Base-by-base conservation (phyloP, 2,797 vertebrate genomes). In the Pseudomugil tenellus region DNA sequence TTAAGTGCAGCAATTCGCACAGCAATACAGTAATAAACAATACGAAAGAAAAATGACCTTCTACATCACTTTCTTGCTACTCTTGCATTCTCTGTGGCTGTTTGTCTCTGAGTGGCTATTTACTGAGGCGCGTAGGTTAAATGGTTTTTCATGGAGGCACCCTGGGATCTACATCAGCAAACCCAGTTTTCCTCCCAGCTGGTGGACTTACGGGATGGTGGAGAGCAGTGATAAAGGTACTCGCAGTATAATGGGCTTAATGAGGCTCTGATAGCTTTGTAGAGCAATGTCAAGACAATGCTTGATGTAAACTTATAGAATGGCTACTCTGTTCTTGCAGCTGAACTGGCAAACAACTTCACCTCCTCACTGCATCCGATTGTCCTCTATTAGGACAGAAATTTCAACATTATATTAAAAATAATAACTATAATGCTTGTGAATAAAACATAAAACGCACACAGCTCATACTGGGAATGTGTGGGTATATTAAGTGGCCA, bases 81-180 rank as follows among this genome's bases (percentile, higher is more conserved):
- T 74, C 76, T 79, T 89, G 84, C 87, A 81, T 78, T 89, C 77
- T 85, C 63, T 0, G 11, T 61, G 43, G 68, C 56, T 63, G 53
- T 67, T 79, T 80, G 63, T 78, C 73, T 63, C 35, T 63, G 64
- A 82, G 76, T 74, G 70, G 83, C 84, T 89, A 80, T 90, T 89
- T 90, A 90, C 84, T 74, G 85, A 84, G 73, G 90, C 89, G 48
- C 72, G 55, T 75, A 84, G 90, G 90, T 91, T 89, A 89, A 91
- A 92, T 89, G 90, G 78, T 84, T 92, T 91, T 90, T 91, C 87
- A 89, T 87, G 65, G 87, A 83, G 77, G 82, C 89, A 78, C 87
- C 90, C 84, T 85, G 89, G 90, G 91, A 91, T 92, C 87, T 89
- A 87, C 87, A 91, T 92, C 91, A 92, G 90, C 91, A 91, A 87